phyloP scores from a whole-genome alignment of 2,797 vertebrate species.

The Dendrocincla fuliginosa region DNA sequence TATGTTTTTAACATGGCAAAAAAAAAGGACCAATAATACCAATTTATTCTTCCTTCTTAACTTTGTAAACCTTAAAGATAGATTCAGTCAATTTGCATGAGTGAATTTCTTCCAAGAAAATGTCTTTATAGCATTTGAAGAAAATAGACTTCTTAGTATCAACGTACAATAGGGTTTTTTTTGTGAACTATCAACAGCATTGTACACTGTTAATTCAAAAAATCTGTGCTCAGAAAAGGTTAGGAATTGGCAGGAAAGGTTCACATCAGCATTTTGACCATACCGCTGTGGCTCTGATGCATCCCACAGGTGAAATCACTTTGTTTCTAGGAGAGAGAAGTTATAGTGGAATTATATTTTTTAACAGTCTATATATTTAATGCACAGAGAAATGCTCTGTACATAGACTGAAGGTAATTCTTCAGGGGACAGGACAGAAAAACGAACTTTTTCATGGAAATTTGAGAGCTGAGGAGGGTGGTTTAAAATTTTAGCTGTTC shows the following conservation, averaged over 20 bases:
- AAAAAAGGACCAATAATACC: neutral
- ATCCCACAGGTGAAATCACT: neutral
- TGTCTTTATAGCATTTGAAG: neutral
- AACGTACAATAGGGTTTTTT: neutral
- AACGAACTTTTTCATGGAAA: neutral
- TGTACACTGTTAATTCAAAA: neutral
- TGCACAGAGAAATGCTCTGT: neutral
- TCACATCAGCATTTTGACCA: neutral
- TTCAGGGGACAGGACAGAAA: neutral
- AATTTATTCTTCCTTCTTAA: neutral
- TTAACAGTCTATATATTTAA: neutral
- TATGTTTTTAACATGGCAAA: neutral
- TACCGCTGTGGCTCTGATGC: neutral
- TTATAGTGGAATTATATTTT: neutral
- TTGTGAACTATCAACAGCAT: neutral
- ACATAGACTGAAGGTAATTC: neutral
- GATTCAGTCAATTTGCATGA: neutral
- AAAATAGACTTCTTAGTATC: neutral
- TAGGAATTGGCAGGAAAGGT: neutral
- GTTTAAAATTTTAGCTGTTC: constrained; percentile 22
- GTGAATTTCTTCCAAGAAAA: neutral
- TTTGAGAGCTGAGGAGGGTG: neutral
- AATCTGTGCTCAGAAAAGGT: neutral
- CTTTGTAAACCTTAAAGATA: neutral
- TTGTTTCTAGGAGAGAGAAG: neutral